Evolutionary conservation across 1,140 invertebrate genomes (phyloP), one percentile per base, ranked within the genome.

Genomic region (Leptinotarsa undecemlineata): DNA sequence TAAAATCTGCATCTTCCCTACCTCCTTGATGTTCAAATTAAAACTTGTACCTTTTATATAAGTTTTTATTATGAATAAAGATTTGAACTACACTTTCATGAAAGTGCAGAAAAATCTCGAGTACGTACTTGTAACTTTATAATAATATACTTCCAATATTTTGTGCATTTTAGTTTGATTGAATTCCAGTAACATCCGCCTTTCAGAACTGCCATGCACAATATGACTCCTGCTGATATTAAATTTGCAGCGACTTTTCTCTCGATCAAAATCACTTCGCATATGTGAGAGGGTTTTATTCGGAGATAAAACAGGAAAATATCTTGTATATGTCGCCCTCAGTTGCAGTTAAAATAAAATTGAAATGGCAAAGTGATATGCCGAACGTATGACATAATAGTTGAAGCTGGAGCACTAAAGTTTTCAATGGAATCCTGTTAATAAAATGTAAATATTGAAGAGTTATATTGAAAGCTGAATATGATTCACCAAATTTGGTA

Each of bases 281-380:
- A 19, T 57, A 57, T 57, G 51, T 19, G 51, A 57, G 51, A 19
- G 51, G 17, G n/a, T 57, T 57, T 57, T 57, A 57, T 57, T 5
- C 51, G 51, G n/a, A 57, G 51, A 57, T 57, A 57, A 57, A 57
- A 57, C 51, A 57, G 51, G 51, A 19, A 57, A 57, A 57, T 57
- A 57, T 57, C 51, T 57, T 57, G 51, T 57, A 57, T 57, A 57
- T 8, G 51, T 57, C 51, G 17, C 51, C 51, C n/a, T 19, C 51
- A 57, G 15, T 57, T 2, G 51, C 51, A 57, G 51, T 57, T 57
- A 57, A 14, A 57, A 57, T 57, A 57, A 57, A 57, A 57, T 57
- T n/a, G 51, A 15, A 57, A 57, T 6, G 17, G n/a, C 17, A 57
- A 57, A 57, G 51, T 57, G 51, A 57, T 57, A 57, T 57, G 2